Evolutionary conservation across 1,140 invertebrate genomes (phyloP).

Genomic region (Drosophila willistoni): DNA sequence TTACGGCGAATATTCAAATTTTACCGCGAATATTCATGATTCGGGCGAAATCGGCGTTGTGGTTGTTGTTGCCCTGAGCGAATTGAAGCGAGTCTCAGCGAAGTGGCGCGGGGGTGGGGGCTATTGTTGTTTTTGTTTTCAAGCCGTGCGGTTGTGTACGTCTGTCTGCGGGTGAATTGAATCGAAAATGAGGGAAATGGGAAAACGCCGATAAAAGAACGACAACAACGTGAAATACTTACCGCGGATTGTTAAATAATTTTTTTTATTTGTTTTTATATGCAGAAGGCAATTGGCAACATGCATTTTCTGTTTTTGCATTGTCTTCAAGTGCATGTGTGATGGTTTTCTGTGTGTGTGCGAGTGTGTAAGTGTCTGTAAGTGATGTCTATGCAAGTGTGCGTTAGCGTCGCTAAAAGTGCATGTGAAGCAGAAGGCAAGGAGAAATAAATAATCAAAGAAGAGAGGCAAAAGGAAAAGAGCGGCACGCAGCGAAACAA

Average conservation of each 20-base stretch:
- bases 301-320: conserved; percentile 2
- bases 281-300: conserved; percentile 4
- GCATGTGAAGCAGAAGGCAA: conserved; percentile 15
- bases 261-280: neutral
- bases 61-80: no score
- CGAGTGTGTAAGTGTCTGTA: conserved; percentile 1
- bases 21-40: no score
- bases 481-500: neutral
- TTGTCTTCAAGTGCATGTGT: conserved; percentile 9
- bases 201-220: neutral
- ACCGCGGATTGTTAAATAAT: neutral
- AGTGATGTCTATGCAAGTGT: conserved; percentile 4
- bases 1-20: no score
- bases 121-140: conserved; percentile 2
- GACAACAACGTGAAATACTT: neutral
- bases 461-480: neutral
- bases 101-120: no score
- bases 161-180: conserved; percentile 9
- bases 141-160: no score
- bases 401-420: conserved; percentile 21
- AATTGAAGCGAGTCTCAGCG: no score
- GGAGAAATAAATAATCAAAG: conserved; percentile 5
- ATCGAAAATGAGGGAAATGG: neutral
- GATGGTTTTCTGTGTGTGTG: conserved; percentile 4
- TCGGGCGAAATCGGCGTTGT: no score